Conservation (phyloP, 2,797 vertebrate genomes). For the Sarcoramphus papa region DNA sequence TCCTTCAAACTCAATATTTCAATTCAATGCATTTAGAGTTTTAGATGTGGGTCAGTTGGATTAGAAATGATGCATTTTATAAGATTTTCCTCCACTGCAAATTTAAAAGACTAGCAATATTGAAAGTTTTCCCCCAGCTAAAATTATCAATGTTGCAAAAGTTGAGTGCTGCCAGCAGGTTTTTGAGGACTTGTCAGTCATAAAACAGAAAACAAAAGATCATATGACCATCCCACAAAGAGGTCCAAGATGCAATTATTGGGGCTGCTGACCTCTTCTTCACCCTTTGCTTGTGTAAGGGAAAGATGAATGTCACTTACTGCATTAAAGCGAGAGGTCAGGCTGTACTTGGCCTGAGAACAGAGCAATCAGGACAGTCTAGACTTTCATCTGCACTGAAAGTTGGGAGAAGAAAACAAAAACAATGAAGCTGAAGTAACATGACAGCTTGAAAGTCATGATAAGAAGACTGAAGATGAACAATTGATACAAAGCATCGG, state of each 20-base stretch:
- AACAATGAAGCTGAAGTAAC: neutral
- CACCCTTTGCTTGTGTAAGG: neutral
- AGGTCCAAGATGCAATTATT: constrained; percentile 1
- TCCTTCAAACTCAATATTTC: neutral
- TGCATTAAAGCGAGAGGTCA: constrained; percentile 12
- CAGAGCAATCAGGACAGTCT: neutral
- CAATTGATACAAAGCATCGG: neutral
- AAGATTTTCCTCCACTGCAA: neutral
- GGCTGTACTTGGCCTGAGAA: constrained; percentile 4
- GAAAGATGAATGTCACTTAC: neutral
- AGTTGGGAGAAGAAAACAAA: neutral
- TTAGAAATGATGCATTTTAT: neutral
- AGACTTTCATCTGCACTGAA: neutral
- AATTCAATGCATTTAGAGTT: neutral
- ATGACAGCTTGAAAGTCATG: constrained; percentile 4
- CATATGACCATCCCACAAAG: neutral
- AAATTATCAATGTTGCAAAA: neutral
- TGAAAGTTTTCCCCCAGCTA: neutral
- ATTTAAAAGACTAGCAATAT: neutral
- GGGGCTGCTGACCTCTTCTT: constrained; percentile 17
- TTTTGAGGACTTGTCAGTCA: constrained; percentile 7
- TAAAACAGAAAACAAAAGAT: constrained; percentile 38
- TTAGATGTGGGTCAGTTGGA: neutral
- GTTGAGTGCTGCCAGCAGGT: neutral
- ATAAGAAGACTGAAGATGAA: neutral